phyloP scores from a whole-genome alignment of 92 coral and sea anemone genomes.

The Palythoa grandiflora region DNA sequence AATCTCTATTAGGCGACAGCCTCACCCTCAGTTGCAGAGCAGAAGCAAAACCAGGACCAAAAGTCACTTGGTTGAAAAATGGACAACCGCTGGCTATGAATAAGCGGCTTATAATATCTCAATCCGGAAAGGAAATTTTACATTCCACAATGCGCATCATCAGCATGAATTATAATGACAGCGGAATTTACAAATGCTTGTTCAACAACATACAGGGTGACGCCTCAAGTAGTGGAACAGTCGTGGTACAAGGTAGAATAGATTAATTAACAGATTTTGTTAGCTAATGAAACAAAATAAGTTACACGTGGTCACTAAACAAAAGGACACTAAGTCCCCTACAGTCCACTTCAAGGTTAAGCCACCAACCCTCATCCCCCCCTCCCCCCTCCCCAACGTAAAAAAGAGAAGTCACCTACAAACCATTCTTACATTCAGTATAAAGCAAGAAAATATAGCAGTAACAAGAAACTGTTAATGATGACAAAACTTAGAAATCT shows the following conservation, averaged over 20 bases:
- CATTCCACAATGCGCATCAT: neutral
- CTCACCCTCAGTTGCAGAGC: neutral
- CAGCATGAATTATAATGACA: neutral
- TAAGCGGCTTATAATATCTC: neutral
- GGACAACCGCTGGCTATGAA: neutral
- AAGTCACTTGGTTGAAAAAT: neutral
- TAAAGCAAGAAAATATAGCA: too few species aligned
- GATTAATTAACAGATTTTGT: too few species aligned
- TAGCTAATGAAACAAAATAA: too few species aligned
- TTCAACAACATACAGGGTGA: conserved; percentile 23
- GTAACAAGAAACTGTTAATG: too few species aligned
- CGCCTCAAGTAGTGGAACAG: conserved; percentile 20
- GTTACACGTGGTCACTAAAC: too few species aligned
- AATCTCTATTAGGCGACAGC: neutral
- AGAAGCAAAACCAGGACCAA: conserved; percentile 20
- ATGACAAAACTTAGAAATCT: too few species aligned
- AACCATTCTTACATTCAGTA: too few species aligned
- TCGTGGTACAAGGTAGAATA: neutral
- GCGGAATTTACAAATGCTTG: neutral
- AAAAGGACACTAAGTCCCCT: too few species aligned
- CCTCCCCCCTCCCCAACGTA: too few species aligned
- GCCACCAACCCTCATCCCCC: too few species aligned
- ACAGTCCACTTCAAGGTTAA: too few species aligned
- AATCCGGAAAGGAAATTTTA: neutral
- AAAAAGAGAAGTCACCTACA: too few species aligned